A percentile compares a stretch with the other conserved stretches of the same genome.
These are phyloP conservation scores for Mionectes olivaceus DNA, from an alignment of 2,797 vertebrate species.

Conservation along the genomic window DNA sequence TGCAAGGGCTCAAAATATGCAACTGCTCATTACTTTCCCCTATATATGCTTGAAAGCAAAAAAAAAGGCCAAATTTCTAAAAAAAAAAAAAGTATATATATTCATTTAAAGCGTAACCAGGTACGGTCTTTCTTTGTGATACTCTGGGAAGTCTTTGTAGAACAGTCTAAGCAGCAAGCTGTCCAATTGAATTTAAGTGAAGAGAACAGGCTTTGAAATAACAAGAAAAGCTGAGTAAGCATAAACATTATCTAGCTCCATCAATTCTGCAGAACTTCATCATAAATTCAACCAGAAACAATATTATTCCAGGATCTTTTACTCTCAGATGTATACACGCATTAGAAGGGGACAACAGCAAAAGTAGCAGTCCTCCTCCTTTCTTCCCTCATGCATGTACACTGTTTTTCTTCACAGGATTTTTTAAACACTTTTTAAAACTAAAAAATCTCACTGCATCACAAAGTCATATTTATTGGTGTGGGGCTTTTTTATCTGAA, in stretches of 20 bases:
- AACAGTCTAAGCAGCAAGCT: neutral
- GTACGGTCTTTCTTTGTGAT: neutral
- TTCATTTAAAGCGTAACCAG: neutral
- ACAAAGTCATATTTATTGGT: neutral
- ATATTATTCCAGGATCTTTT: neutral
- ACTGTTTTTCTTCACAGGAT: neutral
- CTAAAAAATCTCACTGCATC: neutral
- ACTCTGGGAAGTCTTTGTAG: neutral
- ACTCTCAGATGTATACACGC: neutral
- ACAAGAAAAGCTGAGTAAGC: neutral
- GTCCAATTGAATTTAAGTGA: neutral
- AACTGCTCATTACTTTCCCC: neutral
- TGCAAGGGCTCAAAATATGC: neutral
- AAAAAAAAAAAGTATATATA: neutral
- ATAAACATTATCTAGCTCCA: neutral
- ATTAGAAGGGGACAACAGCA: neutral
- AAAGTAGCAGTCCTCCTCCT: neutral
- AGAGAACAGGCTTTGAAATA: neutral
- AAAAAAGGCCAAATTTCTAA: neutral
- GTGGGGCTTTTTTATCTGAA: neutral
- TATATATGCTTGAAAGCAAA: neutral
- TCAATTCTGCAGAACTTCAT: neutral
- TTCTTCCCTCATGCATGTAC: neutral
- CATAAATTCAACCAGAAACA: slow-evolving; percentile 6
- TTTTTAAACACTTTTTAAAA: neutral